Evolutionary conservation across 2,888 invertebrate species (phyloP), one percentile per base, ranked within the genome.

Genomic region (Pteria penguin): DNA sequence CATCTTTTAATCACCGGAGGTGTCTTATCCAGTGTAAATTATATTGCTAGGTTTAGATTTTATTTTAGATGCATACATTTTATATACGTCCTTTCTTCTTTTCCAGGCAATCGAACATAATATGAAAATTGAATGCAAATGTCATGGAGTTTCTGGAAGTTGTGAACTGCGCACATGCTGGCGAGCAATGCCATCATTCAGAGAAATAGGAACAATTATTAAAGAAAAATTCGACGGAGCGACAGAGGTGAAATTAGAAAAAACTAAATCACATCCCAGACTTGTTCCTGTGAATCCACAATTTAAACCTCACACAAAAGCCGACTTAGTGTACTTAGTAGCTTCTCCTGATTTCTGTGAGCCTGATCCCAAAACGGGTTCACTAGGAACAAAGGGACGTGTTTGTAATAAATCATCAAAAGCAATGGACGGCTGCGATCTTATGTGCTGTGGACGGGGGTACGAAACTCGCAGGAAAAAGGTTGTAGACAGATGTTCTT

Each of bases 321-420:
- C 96, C 84, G 98, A 98, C 92, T 94, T 99, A 84, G 97, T 99
- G 45, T 99, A 97, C 93, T 93, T 98, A 87, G 97, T 97, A 87
- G 96, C 96, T 82, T 98, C 98, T n/a, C 98, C 98, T 0, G 98
- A 98, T 92, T 99, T 98, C 93, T 99, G 99, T 93, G 94, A 92
- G 74, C 84, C 86, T 5, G 92, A 93, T 84, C 81, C 88, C 4
- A 88, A 91, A 66, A 93, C 95, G 27, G 96, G 96, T 63, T 95
- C 95, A 84, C 93, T 95, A 79, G 95, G 95, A 90, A 94, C 93
- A 3, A 87, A 88, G 61, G 92, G 92, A 1, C 83, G 93, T 61
- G 83, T 87, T n/a, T 93, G 92, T 84, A 90, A 89, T 93, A 94
- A 95, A 75, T 96, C 96, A 65, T 96, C 96, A 69, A 95, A 95